Conservation (phyloP, 2,113 vertebrate genomes). For the Sardina pilchardus region DNA sequence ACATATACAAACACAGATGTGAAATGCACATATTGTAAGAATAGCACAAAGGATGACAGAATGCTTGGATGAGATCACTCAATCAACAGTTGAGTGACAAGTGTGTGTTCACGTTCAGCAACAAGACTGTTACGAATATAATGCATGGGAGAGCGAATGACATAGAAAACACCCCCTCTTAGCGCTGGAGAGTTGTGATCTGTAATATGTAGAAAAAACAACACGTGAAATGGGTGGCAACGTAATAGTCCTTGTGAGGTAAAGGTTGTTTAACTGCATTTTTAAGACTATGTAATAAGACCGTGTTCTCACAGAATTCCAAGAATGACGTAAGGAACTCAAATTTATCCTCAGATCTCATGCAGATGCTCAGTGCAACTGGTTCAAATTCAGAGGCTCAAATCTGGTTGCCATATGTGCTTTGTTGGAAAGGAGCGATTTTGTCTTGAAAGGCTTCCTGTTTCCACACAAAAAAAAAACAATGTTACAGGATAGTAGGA, state of each 20-base stretch:
- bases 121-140: neutral
- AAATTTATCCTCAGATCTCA: neutral
- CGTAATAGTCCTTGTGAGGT: neutral
- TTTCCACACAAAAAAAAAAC: neutral
- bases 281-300: neutral
- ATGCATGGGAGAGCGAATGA: neutral
- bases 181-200: neutral
- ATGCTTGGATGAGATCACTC: neutral
- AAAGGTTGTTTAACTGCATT: neutral
- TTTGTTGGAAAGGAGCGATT: neutral
- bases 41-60: neutral
- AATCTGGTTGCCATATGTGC: conserved; percentile 7
- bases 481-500: neutral
- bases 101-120: neutral
- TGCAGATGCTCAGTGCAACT: neutral
- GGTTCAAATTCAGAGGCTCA: neutral
- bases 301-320: neutral
- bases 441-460: neutral
- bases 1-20: neutral
- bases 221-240: neutral
- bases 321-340: neutral
- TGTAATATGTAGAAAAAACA: neutral
- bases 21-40: neutral
- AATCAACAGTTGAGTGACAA: neutral
- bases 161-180: neutral